These are phyloP conservation scores for Anneissia japonica DNA, from an alignment of 35 echinoderm and acorn worm genomes.

Conservation along the genomic window DNA sequence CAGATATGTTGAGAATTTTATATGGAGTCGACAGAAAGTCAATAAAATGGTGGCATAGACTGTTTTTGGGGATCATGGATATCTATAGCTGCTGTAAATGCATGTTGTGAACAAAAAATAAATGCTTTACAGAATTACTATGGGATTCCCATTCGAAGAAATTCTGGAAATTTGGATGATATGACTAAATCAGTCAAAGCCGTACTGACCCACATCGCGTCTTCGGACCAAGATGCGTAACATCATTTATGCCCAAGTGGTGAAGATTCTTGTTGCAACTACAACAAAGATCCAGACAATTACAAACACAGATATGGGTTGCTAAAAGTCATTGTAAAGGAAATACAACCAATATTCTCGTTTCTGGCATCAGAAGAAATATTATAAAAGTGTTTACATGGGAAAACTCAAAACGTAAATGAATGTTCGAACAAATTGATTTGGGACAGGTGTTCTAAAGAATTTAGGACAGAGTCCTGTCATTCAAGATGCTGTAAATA, in stretches of 20 bases:
- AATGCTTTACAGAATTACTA: background rate
- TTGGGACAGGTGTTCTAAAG: background rate
- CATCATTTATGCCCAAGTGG: background rate
- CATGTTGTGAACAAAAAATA: no score
- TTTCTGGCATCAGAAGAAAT: no score
- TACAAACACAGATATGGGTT: background rate
- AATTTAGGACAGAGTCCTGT: background rate
- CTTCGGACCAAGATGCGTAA: background rate
- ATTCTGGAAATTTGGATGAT: background rate
- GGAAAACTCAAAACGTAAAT: background rate
- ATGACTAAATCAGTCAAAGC: background rate
- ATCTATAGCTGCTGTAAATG: no score
- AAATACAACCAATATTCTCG: background rate
- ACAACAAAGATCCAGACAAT: background rate
- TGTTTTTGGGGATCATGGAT: slow-evolving; percentile 15
- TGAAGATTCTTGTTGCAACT: background rate
- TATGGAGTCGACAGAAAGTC: slow-evolving; percentile 29
- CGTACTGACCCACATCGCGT: background rate
- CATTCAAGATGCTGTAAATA: background rate
- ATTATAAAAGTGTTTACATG: background rate
- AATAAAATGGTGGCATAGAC: slow-evolving; percentile 27
- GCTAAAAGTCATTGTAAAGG: background rate
- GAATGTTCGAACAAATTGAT: background rate
- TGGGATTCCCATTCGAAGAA: background rate
- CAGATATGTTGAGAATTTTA: slow-evolving; percentile 22